Conservation (phyloP, 2,113 vertebrate species). For the Suncus etruscus region DNA sequence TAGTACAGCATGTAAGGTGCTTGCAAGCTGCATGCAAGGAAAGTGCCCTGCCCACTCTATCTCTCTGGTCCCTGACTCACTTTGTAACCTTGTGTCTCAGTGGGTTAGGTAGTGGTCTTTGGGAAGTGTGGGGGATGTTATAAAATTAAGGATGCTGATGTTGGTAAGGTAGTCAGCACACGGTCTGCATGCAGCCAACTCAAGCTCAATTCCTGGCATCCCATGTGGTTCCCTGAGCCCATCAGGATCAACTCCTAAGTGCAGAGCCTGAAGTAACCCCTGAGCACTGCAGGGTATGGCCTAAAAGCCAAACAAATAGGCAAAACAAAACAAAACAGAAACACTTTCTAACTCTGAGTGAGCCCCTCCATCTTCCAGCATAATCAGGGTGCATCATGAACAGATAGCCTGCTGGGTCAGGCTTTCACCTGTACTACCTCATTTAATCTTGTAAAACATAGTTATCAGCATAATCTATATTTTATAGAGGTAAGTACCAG, state of each 20-base stretch:
- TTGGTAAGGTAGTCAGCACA: background rate
- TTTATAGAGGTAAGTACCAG: conserved; percentile 10
- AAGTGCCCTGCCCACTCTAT: too few relatives aligned
- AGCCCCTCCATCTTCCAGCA: background rate
- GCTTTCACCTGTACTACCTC: background rate
- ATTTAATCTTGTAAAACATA: conserved; percentile 30
- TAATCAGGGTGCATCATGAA: background rate
- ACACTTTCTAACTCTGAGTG: background rate
- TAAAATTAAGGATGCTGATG: background rate
- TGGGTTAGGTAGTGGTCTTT: background rate
- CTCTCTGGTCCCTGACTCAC: too few relatives aligned
- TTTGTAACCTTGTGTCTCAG: conserved; percentile 23
- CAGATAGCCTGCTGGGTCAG: background rate
- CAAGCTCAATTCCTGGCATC: too few relatives aligned
- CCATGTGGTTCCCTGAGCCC: too few relatives aligned
- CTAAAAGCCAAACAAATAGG: too few relatives aligned
- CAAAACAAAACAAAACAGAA: too few relatives aligned
- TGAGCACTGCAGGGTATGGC: too few relatives aligned
- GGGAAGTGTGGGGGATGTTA: background rate
- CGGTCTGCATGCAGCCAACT: background rate
- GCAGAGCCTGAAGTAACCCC: too few relatives aligned
- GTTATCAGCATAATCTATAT: conserved; percentile 5
- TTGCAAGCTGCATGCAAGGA: too few relatives aligned
- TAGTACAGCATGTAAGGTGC: too few relatives aligned
- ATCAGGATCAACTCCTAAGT: too few relatives aligned